phyloP scores from a whole-genome alignment of 2,888 invertebrate genomes.

The Platycheirus albimanus region DNA sequence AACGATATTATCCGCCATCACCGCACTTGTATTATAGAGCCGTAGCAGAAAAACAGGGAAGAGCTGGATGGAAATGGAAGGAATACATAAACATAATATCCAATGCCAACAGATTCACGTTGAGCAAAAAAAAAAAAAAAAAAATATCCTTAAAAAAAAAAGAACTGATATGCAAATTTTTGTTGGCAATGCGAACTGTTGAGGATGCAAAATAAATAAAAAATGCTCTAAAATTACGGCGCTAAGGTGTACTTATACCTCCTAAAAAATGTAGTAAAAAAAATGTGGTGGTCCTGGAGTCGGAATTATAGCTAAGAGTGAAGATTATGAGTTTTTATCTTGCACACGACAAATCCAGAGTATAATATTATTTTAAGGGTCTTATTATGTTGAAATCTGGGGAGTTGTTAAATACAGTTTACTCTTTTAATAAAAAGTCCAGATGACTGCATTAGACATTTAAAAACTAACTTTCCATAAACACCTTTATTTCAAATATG shows the following conservation, averaged over 20 bases:
- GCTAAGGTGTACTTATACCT: not conserved
- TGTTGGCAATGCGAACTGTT: conserved; percentile 45
- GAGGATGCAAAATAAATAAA: conserved; percentile 41
- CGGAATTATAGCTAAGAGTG: too few relatives aligned
- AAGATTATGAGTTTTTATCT: too few relatives aligned
- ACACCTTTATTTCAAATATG: too few relatives aligned
- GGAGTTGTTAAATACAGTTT: too few relatives aligned
- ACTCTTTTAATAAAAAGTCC: too few relatives aligned
- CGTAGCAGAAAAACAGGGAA: not conserved
- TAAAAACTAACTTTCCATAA: too few relatives aligned
- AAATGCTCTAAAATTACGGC: not conserved
- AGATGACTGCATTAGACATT: too few relatives aligned
- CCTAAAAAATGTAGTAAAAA: not conserved
- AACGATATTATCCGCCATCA: conserved; percentile 29
- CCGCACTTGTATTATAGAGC: not conserved
- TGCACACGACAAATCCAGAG: too few relatives aligned
- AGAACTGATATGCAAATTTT: conserved; percentile 48
- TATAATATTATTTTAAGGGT: too few relatives aligned
- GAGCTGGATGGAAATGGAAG: not conserved
- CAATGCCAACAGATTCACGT: conserved; percentile 30
- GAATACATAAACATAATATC: conserved; percentile 11
- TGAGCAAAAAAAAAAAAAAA: not conserved
- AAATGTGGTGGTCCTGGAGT: not conserved
- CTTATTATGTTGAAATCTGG: too few relatives aligned
- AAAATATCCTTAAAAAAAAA: not conserved